Conservation (phyloP, 2,888 invertebrate species). For the Eilema caniola region DNA sequence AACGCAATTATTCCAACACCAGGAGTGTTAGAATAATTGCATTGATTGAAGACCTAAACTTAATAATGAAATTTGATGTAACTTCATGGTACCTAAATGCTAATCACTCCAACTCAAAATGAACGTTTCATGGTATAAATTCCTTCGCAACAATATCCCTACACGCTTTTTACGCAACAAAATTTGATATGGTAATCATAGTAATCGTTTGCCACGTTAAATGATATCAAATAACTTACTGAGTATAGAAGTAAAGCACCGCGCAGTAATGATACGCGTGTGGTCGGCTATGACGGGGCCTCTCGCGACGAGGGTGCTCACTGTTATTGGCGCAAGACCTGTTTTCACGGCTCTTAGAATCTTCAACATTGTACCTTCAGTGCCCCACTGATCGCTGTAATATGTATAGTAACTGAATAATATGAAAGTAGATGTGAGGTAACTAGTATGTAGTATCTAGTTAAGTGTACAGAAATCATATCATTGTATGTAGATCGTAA, state of each 20-base stretch:
- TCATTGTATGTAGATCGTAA: no score
- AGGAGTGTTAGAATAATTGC: no score
- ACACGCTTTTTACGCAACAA: no score
- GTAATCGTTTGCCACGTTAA: not conserved
- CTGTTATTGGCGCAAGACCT: slow-evolving; percentile 50
- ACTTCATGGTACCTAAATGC: not conserved
- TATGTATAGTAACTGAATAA: not conserved
- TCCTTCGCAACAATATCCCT: not conserved
- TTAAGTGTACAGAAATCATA: no score
- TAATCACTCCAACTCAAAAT: not conserved
- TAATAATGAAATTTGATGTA: no score
- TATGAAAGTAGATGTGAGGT: not conserved
- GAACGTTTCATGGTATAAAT: not conserved
- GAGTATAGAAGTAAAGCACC: slow-evolving; percentile 74
- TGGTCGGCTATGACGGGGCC: slow-evolving; percentile 64
- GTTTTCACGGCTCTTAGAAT: slow-evolving; percentile 55
- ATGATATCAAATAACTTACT: slow-evolving; percentile 59
- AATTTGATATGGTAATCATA: no score
- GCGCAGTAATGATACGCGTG: slow-evolving; percentile 63
- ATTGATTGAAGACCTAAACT: no score
- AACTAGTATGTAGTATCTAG: no score
- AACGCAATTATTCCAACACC: not conserved
- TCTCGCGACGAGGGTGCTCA: slow-evolving; percentile 55
- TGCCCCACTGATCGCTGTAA: slow-evolving; percentile 76
- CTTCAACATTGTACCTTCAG: slow-evolving; percentile 75